Evolutionary conservation across 2,888 invertebrate species (phyloP), one percentile per base, ranked within the genome.

Genomic region (Chloroclysta siterata): DNA sequence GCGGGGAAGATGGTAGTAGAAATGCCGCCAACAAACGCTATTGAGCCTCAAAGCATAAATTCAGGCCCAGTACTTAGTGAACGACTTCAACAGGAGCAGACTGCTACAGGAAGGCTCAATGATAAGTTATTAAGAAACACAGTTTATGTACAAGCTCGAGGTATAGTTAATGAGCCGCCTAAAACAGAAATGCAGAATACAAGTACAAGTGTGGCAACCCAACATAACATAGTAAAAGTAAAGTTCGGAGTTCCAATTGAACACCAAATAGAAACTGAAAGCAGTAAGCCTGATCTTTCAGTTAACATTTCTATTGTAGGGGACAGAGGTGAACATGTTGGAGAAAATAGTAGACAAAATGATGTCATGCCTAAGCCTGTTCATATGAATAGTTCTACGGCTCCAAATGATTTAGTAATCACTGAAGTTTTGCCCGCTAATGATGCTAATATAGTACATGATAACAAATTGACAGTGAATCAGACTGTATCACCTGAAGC

Each of bases 101-200:
- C 10, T 17, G n/a, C 10, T 15, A 22, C 6, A 41, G 48, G 41
- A 7, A 48, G 10, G 15, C 33, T 50, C 15, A 85, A 84, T 47
- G 89, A 90, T 10, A 90, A 89, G 69, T 72, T 88, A 47, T 70
- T 88, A n/a, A 81, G 92, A 70, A 90, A 90, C 51, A 92, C 91
- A 6, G 90, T 92, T 2, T 92, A 73, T 60, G 83, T 87, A 1
- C 92, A 92, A 84, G 91, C 91, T 0, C 81, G 90, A 42, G 88
- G 87, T 0, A 81, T 89, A 72, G 68, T 89, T 2, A 55, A 52
- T 55, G 65, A 65, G 46, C 17, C 41, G 17, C 15, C 14, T 13
- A 29, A 17, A 10, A 53, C 48, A 69, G 89, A 44, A 81, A 79
- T 46, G 44, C 29, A 36, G n/a, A 22, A 11, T 48, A 5, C 47